These are phyloP conservation scores for Tromatobia lineatoria DNA, from an alignment of 2,888 invertebrate species.

Conservation along the genomic window DNA sequence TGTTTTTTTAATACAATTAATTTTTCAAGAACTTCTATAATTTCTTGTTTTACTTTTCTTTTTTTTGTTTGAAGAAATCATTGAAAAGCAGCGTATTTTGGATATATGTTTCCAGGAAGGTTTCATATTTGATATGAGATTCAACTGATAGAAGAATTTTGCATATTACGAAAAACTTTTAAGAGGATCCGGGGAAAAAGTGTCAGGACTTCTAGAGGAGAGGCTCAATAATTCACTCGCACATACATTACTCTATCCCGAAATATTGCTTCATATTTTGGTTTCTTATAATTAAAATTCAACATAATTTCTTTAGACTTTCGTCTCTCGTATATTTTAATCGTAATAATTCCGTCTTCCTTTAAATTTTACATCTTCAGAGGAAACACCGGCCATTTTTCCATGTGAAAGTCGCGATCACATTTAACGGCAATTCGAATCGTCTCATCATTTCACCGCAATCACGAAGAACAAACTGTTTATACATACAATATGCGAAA, in stretches of 20 bases:
- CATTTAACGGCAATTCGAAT: slow-evolving; percentile 39
- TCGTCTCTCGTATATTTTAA: slow-evolving; percentile 42
- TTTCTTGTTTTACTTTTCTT: too few species aligned
- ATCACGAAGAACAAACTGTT: slow-evolving; percentile 34
- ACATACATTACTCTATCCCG: not conserved
- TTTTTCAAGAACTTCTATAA: too few species aligned
- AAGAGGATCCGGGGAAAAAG: too few species aligned
- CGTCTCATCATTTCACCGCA: slow-evolving; percentile 4
- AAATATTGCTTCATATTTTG: not conserved
- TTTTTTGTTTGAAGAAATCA: too few species aligned
- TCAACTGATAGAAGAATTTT: too few species aligned
- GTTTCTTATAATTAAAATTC: not conserved
- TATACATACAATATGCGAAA: slow-evolving; percentile 12
- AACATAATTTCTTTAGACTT: not conserved
- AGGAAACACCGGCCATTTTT: slow-evolving; percentile 17
- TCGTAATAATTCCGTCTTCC: not conserved
- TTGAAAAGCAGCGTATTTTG: too few species aligned
- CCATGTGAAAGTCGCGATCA: slow-evolving; percentile 2
- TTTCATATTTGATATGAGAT: too few species aligned
- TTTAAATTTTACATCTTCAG: slow-evolving; percentile 10
- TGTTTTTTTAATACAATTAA: too few species aligned
- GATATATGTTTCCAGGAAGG: too few species aligned
- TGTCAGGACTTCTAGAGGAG: not conserved
- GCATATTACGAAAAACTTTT: too few species aligned
- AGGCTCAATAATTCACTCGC: not conserved